Base-by-base conservation (phyloP, 2,113 vertebrate species). In the Morone chrysops region DNA sequence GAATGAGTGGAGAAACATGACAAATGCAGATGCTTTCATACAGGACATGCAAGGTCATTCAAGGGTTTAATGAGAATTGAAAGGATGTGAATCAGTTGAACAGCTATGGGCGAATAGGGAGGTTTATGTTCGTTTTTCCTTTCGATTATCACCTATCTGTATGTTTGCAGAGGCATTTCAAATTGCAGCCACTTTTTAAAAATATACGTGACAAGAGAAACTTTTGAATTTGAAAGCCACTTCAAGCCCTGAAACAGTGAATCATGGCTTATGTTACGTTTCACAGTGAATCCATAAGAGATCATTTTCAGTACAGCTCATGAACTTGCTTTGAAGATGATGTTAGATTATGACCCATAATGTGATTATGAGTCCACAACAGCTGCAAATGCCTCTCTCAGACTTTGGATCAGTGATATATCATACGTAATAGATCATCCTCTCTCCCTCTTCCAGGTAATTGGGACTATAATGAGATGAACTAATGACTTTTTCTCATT, bases 401-500 rank as follows among this genome's bases (percentile, higher is more conserved):
- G 63, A 83, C 79, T 82, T 77, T 50, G 57, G 66, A 83, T 79
- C 70, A 56, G 70, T 83, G 87, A 92, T 83, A 69, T 80, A 85
- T 90, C 72, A 90, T 51, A 78, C 12, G 71, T 68, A 47, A 91
- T 90, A 70, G 43, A 91, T 92, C 87, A 87, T 80, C 51, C 0
- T 4, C 79, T 47, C 53, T 78, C 57, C 75, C 63, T 90, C 83
- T 86, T 74, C 65, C 85, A 89, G 85, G 89, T 93, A 88, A 92
- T 91, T 91, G 54, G 56, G 61, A 80, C 83, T 75, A 31, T 94
- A 94, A 95, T 94, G 87, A 93, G 88, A 88, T 83, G 68, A 87
- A 89, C 87, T 93, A 93, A 94, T 93, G 71, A 86, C 85, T 89
- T 89, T 77, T 87, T 73, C 80, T 83, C 78, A 18, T 76, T 90